phyloP scores from a whole-genome alignment of 2,888 invertebrate species.

The Entomobrya multifasciata region DNA sequence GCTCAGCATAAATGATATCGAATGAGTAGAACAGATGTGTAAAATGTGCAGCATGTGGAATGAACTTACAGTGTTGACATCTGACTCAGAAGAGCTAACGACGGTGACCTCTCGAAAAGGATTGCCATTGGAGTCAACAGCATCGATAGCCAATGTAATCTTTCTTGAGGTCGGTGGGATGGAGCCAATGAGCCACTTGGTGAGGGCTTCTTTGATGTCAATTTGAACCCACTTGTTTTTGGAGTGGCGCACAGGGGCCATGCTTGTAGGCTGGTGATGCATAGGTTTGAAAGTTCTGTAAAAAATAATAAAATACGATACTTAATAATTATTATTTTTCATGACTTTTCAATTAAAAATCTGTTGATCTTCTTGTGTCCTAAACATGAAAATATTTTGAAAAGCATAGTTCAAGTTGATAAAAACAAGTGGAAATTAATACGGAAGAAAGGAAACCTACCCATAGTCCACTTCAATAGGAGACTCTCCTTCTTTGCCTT shows the following conservation, averaged over 20 bases:
- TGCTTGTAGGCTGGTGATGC: slow-evolving; percentile 47
- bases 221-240: slow-evolving; percentile 77
- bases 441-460: slow-evolving; percentile 64
- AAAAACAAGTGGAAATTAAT: slow-evolving; percentile 3
- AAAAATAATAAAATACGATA: not conserved
- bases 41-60: slow-evolving; percentile 28
- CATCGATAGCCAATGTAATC: slow-evolving; percentile 78
- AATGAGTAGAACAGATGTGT: not conserved
- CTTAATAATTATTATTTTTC: too few relatives aligned
- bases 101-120: slow-evolving; percentile 75
- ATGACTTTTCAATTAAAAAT: too few relatives aligned
- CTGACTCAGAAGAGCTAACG: slow-evolving; percentile 74
- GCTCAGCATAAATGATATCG: slow-evolving; percentile 34
- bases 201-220: slow-evolving; percentile 76
- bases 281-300: slow-evolving; percentile 75
- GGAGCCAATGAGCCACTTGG: slow-evolving; percentile 76
- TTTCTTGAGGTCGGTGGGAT: slow-evolving; percentile 75
- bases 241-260: slow-evolving; percentile 68
- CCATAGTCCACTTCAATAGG: slow-evolving; percentile 75
- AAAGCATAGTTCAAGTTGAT: not conserved
- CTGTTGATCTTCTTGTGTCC: too few relatives aligned
- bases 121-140: slow-evolving; percentile 74
- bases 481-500: slow-evolving; percentile 75
- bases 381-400: too few relatives aligned
- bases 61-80: slow-evolving; percentile 78